Conservation (phyloP, 2,797 vertebrate genomes). For the Anisognathus igniventris region DNA sequence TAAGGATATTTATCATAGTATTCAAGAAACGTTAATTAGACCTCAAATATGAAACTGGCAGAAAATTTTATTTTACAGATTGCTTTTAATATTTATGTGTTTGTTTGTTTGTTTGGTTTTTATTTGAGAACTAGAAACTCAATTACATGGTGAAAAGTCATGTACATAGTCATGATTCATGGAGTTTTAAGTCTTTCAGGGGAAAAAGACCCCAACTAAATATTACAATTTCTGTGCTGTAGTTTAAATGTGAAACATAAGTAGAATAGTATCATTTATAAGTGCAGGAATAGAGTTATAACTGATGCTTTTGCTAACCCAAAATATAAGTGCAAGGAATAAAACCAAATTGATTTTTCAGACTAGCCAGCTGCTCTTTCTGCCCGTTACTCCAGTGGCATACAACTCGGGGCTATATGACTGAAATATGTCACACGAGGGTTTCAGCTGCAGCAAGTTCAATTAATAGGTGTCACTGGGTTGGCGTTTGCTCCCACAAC, state of each 20-base stretch:
- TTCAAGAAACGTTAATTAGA: not conserved
- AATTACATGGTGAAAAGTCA: not conserved
- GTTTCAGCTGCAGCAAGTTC: not conserved
- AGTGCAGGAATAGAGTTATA: not conserved
- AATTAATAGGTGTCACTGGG: not conserved
- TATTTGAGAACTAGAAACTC: not conserved
- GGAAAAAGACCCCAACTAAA: not conserved
- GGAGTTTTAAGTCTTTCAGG: not conserved
- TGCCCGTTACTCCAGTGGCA: not conserved
- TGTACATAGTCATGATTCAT: not conserved
- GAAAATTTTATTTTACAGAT: not conserved
- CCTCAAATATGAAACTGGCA: not conserved
- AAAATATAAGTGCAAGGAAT: not conserved
- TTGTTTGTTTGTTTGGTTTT: not conserved
- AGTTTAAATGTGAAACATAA: not conserved
- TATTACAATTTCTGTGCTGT: not conserved
- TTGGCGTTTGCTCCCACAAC: not conserved
- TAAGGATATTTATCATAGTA: not conserved
- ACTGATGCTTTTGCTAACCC: not conserved
- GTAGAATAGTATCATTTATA: not conserved
- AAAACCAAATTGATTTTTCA: not conserved
- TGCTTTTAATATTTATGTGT: not conserved
- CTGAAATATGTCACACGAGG: not conserved
- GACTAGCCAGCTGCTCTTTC: conserved; percentile 27
- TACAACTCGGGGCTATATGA: not conserved